A percentile compares a stretch with the other conserved stretches of the same genome.
Evolutionary conservation across 2,888 invertebrate species (phyloP).

Genomic region (Lepetodrilus schrolli): DNA sequence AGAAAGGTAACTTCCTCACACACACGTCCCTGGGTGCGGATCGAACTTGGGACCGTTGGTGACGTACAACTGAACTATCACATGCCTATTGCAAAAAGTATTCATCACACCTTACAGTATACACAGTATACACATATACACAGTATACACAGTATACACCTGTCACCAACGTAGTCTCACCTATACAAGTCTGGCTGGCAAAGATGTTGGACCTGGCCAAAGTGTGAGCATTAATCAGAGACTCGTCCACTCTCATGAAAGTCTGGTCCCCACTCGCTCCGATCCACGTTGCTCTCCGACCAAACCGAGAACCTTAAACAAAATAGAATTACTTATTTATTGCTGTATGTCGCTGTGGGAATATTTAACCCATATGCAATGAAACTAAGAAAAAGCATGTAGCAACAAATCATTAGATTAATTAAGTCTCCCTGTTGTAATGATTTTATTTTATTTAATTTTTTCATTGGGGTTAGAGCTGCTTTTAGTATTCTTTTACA

Average conservation of each 20-base stretch:
- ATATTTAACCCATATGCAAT: too few species aligned
- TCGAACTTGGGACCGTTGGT: too few species aligned
- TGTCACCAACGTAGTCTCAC: too few species aligned
- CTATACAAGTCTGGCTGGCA: conserved; percentile 88
- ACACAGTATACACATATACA: too few species aligned
- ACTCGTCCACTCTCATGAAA: conserved; percentile 92
- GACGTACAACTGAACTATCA: too few species aligned
- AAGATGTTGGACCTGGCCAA: conserved; percentile 91
- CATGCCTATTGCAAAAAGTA: too few species aligned
- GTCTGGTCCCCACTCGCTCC: conserved; percentile 97
- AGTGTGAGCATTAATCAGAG: conserved; percentile 91
- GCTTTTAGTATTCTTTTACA: too few species aligned
- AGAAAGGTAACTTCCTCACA: neutral
- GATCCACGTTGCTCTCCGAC: conserved; percentile 93
- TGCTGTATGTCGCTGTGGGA: neutral
- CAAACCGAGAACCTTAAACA: conserved; percentile 81
- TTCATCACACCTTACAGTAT: too few species aligned
- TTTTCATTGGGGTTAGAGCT: too few species aligned
- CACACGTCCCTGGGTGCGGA: too few species aligned
- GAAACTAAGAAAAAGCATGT: neutral
- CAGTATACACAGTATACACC: too few species aligned
- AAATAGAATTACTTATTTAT: too few species aligned
- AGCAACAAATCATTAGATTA: neutral
- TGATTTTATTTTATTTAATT: neutral
- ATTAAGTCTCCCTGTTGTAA: neutral